Evolutionary conservation across 2,888 invertebrate genomes (phyloP).

Genomic region (Thymelicus acteon): DNA sequence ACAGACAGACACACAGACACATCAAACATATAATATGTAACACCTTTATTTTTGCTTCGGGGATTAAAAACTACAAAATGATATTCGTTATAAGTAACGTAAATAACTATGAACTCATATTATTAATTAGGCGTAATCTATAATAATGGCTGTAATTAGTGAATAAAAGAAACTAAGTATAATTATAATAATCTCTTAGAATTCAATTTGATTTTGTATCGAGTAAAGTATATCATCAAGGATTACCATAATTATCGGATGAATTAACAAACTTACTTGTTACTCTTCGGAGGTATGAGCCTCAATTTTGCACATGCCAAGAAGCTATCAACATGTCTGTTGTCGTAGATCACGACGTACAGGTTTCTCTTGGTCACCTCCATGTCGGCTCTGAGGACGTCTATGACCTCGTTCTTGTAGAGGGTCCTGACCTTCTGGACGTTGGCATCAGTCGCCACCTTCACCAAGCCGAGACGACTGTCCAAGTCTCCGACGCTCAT

Average conservation of each 20-base stretch:
- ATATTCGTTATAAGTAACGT: no score
- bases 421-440: slow-evolving; percentile 83
- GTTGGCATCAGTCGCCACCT: slow-evolving; percentile 87
- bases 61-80: not conserved
- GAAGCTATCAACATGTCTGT: slow-evolving; percentile 89
- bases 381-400: slow-evolving; percentile 89
- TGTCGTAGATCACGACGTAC: slow-evolving; percentile 93
- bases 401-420: slow-evolving; percentile 89
- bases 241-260: slow-evolving; percentile 1
- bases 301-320: slow-evolving; percentile 93
- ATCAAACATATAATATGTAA: no score
- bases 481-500: slow-evolving; percentile 93
- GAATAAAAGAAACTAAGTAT: no score
- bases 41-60: no score
- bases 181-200: no score
- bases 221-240: no score
- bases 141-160: not conserved
- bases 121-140: not conserved
- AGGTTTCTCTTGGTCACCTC: slow-evolving; percentile 90
- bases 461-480: slow-evolving; percentile 89
- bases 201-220: no score
- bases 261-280: slow-evolving; percentile 86
- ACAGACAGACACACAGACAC: no score
- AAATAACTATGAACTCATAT: no score
- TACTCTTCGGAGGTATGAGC: slow-evolving; percentile 86